phyloP scores from a whole-genome alignment of 2,797 vertebrate genomes.

The Mormyrus proboscirostris region DNA sequence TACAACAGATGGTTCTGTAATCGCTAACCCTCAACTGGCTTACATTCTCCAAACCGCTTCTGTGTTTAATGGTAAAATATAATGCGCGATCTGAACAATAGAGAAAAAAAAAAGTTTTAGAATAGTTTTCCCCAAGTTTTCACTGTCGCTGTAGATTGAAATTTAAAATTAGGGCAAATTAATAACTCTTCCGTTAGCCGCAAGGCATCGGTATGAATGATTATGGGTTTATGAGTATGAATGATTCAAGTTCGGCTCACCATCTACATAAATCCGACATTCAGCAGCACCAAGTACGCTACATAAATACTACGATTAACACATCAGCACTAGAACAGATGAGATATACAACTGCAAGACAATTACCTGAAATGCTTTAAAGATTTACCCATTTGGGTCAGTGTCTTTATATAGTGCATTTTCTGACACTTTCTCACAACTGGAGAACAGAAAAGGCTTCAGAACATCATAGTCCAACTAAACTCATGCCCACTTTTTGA shows the following conservation, averaged over 20 bases:
- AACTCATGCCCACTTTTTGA: not conserved
- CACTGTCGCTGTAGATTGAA: not conserved
- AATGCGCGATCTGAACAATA: not conserved
- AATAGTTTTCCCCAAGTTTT: not conserved
- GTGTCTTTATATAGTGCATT: not conserved
- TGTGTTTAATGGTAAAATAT: not conserved
- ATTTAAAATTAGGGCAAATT: not conserved
- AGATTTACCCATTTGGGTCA: not conserved
- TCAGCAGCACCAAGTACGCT: not conserved
- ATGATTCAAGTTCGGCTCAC: not conserved
- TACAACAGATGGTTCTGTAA: slow-evolving; percentile 65
- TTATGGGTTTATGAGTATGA: not conserved
- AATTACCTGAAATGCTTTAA: not conserved
- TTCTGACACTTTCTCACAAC: not conserved
- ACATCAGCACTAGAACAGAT: not conserved
- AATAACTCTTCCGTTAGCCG: not conserved
- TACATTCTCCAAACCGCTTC: slow-evolving; percentile 24
- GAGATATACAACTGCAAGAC: not conserved
- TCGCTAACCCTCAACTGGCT: slow-evolving; percentile 60
- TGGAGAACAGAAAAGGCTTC: not conserved
- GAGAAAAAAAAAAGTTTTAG: not conserved
- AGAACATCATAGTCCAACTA: not conserved
- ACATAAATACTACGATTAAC: not conserved
- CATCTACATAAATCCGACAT: not conserved
- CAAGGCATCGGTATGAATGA: not conserved